Evolutionary conservation across 2,888 invertebrate genomes (phyloP).

Genomic region (Syrphus vitripennis): DNA sequence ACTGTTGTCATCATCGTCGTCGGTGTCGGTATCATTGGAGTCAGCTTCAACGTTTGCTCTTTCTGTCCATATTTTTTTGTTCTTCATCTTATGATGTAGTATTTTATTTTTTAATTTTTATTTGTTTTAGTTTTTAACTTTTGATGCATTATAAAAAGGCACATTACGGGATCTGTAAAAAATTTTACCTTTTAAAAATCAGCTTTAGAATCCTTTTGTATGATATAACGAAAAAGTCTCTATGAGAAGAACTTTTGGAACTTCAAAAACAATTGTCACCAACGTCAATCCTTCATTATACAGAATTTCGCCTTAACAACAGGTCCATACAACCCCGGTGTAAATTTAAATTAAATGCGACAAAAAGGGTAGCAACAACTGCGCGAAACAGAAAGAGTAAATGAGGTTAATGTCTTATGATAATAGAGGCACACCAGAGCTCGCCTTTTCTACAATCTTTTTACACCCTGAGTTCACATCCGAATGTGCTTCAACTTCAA

Average conservation of each 20-base stretch:
- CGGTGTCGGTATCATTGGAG: too few relatives aligned
- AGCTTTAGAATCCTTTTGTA: too few relatives aligned
- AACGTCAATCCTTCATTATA: not conserved
- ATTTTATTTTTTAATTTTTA: not conserved
- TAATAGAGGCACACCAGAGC: constrained; percentile 54
- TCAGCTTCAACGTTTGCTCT: not conserved
- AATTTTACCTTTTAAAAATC: too few relatives aligned
- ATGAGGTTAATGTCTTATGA: constrained; percentile 67
- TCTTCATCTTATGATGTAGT: not conserved
- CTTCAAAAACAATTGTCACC: too few relatives aligned
- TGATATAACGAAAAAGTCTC: too few relatives aligned
- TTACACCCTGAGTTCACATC: constrained; percentile 48
- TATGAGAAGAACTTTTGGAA: too few relatives aligned
- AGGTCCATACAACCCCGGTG: not conserved
- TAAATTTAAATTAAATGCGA: not conserved
- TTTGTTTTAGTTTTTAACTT: not conserved
- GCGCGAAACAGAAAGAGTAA: constrained; percentile 26
- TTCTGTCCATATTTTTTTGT: not conserved
- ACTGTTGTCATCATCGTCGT: not conserved
- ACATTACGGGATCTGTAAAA: not conserved
- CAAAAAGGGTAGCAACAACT: constrained; percentile 46
- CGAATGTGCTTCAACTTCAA: constrained; percentile 46
- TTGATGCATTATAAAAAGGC: not conserved
- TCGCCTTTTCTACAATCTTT: constrained; percentile 41
- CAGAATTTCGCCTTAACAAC: not conserved